Evolutionary conservation across 2,888 invertebrate genomes (phyloP).

Genomic region (Tipula unca): DNA sequence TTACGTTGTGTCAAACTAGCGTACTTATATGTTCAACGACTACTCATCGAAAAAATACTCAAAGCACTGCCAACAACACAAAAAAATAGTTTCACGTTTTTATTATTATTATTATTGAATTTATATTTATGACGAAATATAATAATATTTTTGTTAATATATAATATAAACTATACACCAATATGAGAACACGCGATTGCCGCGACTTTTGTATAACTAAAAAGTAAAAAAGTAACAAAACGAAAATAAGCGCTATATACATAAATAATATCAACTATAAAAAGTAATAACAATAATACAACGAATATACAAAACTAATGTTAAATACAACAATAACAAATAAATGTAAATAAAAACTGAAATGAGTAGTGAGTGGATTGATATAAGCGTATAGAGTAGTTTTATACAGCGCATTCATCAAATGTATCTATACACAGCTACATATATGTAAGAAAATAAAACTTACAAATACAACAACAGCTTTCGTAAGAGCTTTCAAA

Average conservation of each 20-base stretch:
- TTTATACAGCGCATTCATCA: background rate
- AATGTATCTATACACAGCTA: background rate
- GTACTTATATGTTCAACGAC: background rate
- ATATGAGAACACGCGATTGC: background rate
- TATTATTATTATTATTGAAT: background rate
- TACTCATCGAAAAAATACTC: background rate
- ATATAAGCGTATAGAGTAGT: background rate
- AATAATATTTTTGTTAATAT: background rate
- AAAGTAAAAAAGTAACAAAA: background rate
- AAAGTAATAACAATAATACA: background rate
- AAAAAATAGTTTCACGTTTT: constrained; percentile 8
- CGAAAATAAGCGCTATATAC: background rate
- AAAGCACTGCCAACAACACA: background rate
- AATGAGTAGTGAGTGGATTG: background rate
- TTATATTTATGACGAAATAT: background rate
- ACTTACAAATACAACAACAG: background rate
- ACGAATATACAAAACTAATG: background rate
- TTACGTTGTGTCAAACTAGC: background rate
- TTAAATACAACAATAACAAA: background rate
- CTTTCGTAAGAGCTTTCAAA: background rate
- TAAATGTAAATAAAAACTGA: background rate
- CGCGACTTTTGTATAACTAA: background rate
- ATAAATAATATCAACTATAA: background rate
- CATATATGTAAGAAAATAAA: background rate
- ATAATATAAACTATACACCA: background rate